Conservation (phyloP, 1,140 invertebrate species). For the Drosophila mojavensis region DNA sequence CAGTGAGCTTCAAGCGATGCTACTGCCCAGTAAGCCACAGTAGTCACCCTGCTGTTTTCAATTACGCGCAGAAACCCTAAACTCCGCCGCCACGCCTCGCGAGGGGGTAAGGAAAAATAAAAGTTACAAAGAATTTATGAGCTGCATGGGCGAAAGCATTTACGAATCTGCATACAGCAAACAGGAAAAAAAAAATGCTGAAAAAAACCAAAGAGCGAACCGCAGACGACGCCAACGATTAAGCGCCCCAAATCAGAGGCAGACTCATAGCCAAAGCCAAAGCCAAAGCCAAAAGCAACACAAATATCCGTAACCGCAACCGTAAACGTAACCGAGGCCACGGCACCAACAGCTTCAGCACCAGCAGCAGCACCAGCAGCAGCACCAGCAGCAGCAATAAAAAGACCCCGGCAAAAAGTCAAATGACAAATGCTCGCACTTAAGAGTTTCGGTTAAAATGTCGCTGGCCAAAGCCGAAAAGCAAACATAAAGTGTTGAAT, state of each 20-base stretch:
- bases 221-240: constrained; percentile 75
- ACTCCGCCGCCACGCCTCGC: neutral
- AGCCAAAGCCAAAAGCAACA: constrained; percentile 28
- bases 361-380: neutral
- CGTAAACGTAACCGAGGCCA: constrained; percentile 46
- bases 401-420: constrained; percentile 35
- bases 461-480: constrained; percentile 42
- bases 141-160: constrained; percentile 50
- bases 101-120: neutral
- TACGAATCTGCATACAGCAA: constrained; percentile 49
- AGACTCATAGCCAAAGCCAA: constrained; percentile 21
- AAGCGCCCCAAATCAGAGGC: constrained; percentile 73
- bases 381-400: constrained; percentile 6
- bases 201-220: constrained; percentile 33
- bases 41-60: constrained; percentile 69
- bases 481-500: constrained; percentile 76
- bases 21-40: constrained; percentile 6
- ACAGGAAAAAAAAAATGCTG: neutral
- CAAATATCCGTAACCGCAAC: constrained; percentile 46
- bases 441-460: constrained; percentile 37
- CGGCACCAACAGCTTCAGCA: constrained; percentile 1
- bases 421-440: constrained; percentile 77
- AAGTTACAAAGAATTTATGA: constrained; percentile 64
- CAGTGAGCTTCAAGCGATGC: constrained; percentile 37
- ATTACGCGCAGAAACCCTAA: constrained; percentile 49